Base-by-base conservation (phyloP, 1,140 invertebrate species). In the Zaprionus ornatus region DNA sequence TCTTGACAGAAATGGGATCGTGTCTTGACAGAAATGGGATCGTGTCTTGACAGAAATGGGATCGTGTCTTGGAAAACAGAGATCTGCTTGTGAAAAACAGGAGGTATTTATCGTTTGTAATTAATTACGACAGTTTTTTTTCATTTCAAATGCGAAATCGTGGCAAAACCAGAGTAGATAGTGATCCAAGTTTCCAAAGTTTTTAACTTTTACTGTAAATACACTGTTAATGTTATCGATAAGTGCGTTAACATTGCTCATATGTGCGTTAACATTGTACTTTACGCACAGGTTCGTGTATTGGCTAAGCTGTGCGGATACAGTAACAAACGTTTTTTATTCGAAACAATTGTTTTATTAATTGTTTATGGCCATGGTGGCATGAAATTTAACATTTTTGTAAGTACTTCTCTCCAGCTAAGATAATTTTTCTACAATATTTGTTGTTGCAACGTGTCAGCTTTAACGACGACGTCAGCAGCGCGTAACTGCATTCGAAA, bases 401-500 rank as follows among this genome's bases (percentile, higher is more conserved):
- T 23, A 13, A 7, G 35, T 13, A 9, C 6, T 3, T 1, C n/a
- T 17, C 2, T 2, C 6, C 2, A 7, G 0, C 2, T 45, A 1
- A 45, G 19, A 17, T 2, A 10, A 17, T 17, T 45, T 45, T n/a
- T 7, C 40, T 3, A 45, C 17, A 1, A 6, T 45, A 9, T 45
- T 45, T 6, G 19, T 17, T 45, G n/a, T 2, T n/a, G 40, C 40
- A 17, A 9, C 19, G 10, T 50, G 45, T 13, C 45, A 60, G 37
- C 52, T 62, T 55, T 23, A 17, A 12, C 17, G 48, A 50, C 63
- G 35, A 56, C 63, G 52, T 65, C 40, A 75, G 54, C 45, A 59
- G 73, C 73, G 52, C 73, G 60, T 59, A 71, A 63, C 66, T 74
- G 72, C 72, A 74, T 45, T 61, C 19, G 35, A 69, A 55, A 37